Evolutionary conservation across 2,888 invertebrate genomes (phyloP).

Genomic region (Pachymerium ferrugineum): DNA sequence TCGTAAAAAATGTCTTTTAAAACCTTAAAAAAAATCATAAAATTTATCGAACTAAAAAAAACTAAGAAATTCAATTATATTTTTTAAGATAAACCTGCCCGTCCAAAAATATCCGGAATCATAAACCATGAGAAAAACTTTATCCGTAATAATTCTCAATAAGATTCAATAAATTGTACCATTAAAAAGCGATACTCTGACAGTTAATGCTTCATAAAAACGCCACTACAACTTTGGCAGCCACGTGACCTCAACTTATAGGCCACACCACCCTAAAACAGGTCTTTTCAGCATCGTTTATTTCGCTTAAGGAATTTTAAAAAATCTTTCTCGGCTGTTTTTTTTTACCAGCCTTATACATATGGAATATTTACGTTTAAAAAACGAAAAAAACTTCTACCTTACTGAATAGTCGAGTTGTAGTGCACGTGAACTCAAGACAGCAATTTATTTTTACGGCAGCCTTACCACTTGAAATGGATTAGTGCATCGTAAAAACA

Average conservation of each 20-base stretch:
- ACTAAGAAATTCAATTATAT: too few relatives aligned
- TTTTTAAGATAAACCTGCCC: too few relatives aligned
- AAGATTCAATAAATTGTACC: not conserved
- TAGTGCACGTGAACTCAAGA: not conserved
- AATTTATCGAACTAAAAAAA: too few relatives aligned
- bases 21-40: not conserved
- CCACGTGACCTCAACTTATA: not conserved
- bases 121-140: too few relatives aligned
- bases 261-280: not conserved
- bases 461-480: not conserved
- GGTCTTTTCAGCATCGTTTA: not conserved
- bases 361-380: not conserved
- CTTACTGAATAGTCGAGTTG: not conserved
- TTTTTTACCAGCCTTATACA: not conserved
- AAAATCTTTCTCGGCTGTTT: not conserved
- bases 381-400: not conserved
- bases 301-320: not conserved
- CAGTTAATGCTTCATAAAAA: not conserved
- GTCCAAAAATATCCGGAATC: too few relatives aligned
- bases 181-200: not conserved
- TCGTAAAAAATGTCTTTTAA: not conserved
- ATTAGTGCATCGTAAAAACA: conserved; percentile 19
- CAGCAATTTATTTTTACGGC: not conserved
- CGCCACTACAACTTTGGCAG: not conserved
- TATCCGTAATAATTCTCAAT: not conserved